Percentiles rank a stretch among this genome's conserved stretches.
Conservation (phyloP, 1,140 invertebrate genomes). For the Camponotus floridanus region DNA sequence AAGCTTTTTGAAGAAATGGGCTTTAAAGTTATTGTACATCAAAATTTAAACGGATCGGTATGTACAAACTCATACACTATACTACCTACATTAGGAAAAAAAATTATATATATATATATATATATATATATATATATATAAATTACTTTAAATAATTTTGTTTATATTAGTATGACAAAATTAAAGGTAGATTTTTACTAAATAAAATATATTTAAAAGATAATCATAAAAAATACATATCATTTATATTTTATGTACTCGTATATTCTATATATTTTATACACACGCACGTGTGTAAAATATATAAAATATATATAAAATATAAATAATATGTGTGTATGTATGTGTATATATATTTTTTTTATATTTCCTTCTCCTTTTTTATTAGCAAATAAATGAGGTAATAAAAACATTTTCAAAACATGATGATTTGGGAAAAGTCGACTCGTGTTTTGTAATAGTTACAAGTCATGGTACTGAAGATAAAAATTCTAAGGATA, state of each 20-base stretch:
- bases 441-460: slow-evolving; percentile 87
- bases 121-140: neutral
- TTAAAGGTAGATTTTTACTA: too few relatives aligned
- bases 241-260: too few relatives aligned
- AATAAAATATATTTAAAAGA: too few relatives aligned
- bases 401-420: slow-evolving; percentile 80
- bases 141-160: neutral
- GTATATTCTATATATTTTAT: too few relatives aligned
- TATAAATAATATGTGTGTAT: too few relatives aligned
- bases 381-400: slow-evolving; percentile 81
- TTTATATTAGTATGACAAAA: too few relatives aligned
- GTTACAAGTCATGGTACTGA: slow-evolving; percentile 88
- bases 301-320: too few relatives aligned
- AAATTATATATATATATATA: too few relatives aligned
- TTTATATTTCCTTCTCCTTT: slow-evolving; percentile 18
- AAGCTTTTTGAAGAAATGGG: slow-evolving; percentile 86
- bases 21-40: slow-evolving; percentile 84
- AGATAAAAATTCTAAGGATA: slow-evolving; percentile 48
- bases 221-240: too few relatives aligned
- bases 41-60: slow-evolving; percentile 84
- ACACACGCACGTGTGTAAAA: too few relatives aligned
- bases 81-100: too few relatives aligned
- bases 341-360: neutral
- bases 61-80: slow-evolving; percentile 1
- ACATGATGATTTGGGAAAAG: slow-evolving; percentile 77